phyloP scores from a whole-genome alignment of 2,797 vertebrate genomes.

The Phylloscopus collybita region DNA sequence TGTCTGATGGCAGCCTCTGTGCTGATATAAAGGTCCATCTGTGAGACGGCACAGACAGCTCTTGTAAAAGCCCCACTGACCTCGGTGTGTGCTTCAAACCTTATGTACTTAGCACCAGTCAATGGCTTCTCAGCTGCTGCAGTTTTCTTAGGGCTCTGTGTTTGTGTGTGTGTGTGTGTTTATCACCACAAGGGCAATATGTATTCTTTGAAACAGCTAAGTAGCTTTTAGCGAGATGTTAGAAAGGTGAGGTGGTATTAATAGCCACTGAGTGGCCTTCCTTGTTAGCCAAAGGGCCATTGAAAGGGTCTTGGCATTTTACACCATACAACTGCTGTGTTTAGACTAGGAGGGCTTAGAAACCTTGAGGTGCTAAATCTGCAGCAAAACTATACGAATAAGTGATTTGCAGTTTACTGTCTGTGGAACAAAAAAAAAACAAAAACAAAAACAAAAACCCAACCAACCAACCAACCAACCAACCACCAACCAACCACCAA shows the following conservation, averaged over 20 bases:
- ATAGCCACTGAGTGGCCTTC: not conserved
- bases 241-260: slow-evolving; percentile 19
- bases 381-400: not conserved
- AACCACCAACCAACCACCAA: too few relatives aligned
- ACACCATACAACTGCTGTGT: not conserved
- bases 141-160: not conserved
- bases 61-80: slow-evolving; percentile 22
- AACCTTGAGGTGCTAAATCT: not conserved
- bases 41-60: slow-evolving; percentile 22
- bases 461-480: too few relatives aligned
- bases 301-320: slow-evolving; percentile 2
- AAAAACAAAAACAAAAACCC: not conserved
- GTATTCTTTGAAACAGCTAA: slow-evolving; percentile 8
- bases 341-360: not conserved
- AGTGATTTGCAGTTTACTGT: not conserved
- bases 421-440: not conserved
- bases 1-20: slow-evolving; percentile 9
- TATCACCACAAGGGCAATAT: not conserved
- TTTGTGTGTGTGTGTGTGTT: not conserved
- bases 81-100: not conserved
- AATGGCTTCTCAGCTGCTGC: slow-evolving; percentile 13
- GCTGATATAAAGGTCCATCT: slow-evolving; percentile 51
- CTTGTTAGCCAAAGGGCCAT: not conserved
- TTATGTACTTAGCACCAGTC: not conserved
- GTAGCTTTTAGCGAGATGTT: slow-evolving; percentile 32